Evolutionary conservation across 1,140 invertebrate species (phyloP).

Genomic region (Papilio aristodemus): DNA sequence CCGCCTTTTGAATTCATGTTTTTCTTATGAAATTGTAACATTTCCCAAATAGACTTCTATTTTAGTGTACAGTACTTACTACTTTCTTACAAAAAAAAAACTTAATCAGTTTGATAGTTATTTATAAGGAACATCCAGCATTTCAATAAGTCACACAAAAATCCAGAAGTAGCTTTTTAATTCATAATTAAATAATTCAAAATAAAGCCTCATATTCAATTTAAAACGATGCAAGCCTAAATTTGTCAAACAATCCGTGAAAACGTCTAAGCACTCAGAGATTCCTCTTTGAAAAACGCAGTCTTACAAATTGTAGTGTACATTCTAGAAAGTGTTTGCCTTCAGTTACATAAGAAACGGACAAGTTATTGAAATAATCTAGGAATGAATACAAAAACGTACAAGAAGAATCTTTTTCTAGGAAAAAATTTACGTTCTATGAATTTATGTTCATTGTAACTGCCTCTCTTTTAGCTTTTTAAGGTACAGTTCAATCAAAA

Average conservation of each 20-base stretch:
- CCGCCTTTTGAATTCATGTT: background rate
- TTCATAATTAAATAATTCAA: background rate
- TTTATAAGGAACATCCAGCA: too few relatives aligned
- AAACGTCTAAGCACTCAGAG: conserved; percentile 22
- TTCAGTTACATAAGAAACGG: too few relatives aligned
- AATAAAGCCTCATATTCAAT: conserved; percentile 21
- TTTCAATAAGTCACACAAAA: background rate
- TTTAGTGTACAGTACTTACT: background rate
- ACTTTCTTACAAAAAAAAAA: too few relatives aligned
- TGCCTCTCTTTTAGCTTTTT: too few relatives aligned
- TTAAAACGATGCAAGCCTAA: conserved; percentile 24
- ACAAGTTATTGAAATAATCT: too few relatives aligned
- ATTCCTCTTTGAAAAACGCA: conserved; percentile 8
- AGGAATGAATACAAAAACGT: too few relatives aligned
- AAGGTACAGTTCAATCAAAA: too few relatives aligned
- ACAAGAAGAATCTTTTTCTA: too few relatives aligned
- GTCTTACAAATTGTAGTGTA: background rate
- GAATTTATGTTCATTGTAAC: too few relatives aligned
- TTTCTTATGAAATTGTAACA: conserved; percentile 3
- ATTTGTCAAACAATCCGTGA: conserved; percentile 31
- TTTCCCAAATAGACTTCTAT: background rate
- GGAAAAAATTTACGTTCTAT: too few relatives aligned
- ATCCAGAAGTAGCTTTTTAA: background rate
- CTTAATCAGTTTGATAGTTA: too few relatives aligned
- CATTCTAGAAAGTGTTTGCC: background rate